Base-by-base conservation (phyloP, 2,113 vertebrate genomes). In the Elaphurus davidianus region DNA sequence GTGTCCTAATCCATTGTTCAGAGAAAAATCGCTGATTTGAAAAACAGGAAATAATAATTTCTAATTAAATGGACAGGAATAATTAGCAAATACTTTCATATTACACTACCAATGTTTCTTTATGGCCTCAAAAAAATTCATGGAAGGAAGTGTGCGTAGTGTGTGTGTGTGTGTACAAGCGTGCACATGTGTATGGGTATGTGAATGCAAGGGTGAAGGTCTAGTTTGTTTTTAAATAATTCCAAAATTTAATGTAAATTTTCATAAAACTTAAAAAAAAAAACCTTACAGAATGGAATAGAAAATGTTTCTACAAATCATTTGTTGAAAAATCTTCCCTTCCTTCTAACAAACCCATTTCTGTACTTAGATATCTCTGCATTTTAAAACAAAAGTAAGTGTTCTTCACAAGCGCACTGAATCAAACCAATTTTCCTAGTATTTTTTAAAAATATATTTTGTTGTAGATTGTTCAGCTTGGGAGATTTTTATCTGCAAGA, bases 241-340 rank as follows among this genome's bases (percentile, higher is more conserved):
- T 84, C 28, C 12, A 55, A 84, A 97, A 30, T 98, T 97, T 97
- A 54, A 5, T 95, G 97, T 36, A 86, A 86, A 67, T 92, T 91
- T 17, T 0, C 47, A 7, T 83, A 96, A 40, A 97, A 86, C 57
- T 82, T n/a, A 5, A 62, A 64, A 97, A 85, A 93, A 45, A 45
- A 54, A 13, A 14, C 27, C 36, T 97, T 97, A 93, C 93, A 90
- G 62, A 96, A 98, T 98, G 98, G 62, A 96, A 98, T 98, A 98
- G 97, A 97, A 97, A 97, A 97, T 97, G 83, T 91, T 97, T 97
- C 89, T 95, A 96, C 92, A 98, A 98, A 96, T 95, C 21, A 97
- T 98, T 98, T 96, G 96, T 96, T 97, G 97, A 98, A 96, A 98
- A 97, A 94, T 95, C 71, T 94, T 97, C 98, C 84, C 94, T 98